Evolutionary conservation across 2,797 vertebrate genomes (phyloP), one percentile per base, ranked within the genome.

Genomic region (Clarias fuscus): DNA sequence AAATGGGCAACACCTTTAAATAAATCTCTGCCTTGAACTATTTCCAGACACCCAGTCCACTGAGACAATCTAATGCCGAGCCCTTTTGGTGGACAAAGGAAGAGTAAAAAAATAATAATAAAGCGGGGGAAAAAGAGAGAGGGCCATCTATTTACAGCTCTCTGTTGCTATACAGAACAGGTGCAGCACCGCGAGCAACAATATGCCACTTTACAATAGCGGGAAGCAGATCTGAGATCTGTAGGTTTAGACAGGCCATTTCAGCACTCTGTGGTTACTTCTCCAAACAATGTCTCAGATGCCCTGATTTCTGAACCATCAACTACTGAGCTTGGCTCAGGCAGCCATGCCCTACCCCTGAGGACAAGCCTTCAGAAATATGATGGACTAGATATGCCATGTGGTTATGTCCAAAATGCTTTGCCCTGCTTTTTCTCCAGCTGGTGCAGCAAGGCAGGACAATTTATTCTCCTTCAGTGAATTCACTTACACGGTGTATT

Each of bases 111-210:
- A 48, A 27, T 18, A 33, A 79, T 8, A 22, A 43, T 27, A 4
- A 22, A 53, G 27, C 2, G 2, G 30, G 3, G 14, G 18, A n/a
- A 13, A 75, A 71, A 83, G 17, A 87, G 37, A 86, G 14, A 82
- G 83, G 77, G 67, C 75, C 70, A 85, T 93, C 91, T 92, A 93
- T 94, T 93, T 90, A 85, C 8, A 88, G 91, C 89, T 90, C 88
- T 86, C 83, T 92, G 94, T 93, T 92, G 92, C 92, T 88, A 90
- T 86, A 90, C 79, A 87, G 91, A 94, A 93, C 94, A 95, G 93
- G 93, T 94, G 94, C 91, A 94, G 90, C 91, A 91, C 93, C 90
- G 86, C 91, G 86, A 93, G 94, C 93, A 93, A 93, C 91, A 92
- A 91, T 91, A 92, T 93, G 92, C 88, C 86, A 56, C 85, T 92